phyloP scores from a whole-genome alignment of 2,113 vertebrate genomes.

The Elgaria multicarinata region DNA sequence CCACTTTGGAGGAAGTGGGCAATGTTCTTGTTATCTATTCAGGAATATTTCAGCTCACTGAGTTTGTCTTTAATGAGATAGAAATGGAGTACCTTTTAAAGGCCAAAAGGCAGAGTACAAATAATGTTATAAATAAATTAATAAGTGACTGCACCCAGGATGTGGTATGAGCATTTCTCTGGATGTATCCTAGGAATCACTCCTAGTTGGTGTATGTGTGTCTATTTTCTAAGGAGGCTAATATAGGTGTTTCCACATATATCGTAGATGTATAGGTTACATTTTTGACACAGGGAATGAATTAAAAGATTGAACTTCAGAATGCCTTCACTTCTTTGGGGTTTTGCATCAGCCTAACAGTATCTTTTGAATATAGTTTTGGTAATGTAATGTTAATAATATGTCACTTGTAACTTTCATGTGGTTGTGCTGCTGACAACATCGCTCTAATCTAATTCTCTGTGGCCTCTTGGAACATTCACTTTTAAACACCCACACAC shows the following conservation, averaged over 20 bases:
- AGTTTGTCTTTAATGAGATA: not conserved
- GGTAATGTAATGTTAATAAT: conserved; percentile 67
- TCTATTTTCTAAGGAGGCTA: not conserved
- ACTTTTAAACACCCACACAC: conserved; percentile 81
- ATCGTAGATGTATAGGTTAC: conserved; percentile 21
- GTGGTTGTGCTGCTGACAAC: conserved; percentile 79
- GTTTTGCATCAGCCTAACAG: conserved; percentile 51
- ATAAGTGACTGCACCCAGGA: not conserved
- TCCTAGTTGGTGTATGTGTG: not conserved
- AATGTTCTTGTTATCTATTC: not conserved
- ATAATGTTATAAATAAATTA: not conserved
- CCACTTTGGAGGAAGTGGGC: not conserved
- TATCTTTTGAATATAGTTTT: conserved; percentile 43
- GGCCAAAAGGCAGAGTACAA: not conserved
- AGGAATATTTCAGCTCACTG: not conserved
- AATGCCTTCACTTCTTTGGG: conserved; percentile 50
- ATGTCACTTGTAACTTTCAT: conserved; percentile 79
- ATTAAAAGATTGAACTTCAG: conserved; percentile 44
- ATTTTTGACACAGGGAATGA: conserved; percentile 23
- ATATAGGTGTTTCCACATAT: not conserved
- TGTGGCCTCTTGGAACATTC: conserved; percentile 80
- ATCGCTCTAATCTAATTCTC: conserved; percentile 76
- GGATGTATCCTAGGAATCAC: not conserved
- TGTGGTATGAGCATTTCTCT: not conserved
- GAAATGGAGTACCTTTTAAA: not conserved